Base-by-base conservation (phyloP, 2,113 vertebrate species). In the Parus major region DNA sequence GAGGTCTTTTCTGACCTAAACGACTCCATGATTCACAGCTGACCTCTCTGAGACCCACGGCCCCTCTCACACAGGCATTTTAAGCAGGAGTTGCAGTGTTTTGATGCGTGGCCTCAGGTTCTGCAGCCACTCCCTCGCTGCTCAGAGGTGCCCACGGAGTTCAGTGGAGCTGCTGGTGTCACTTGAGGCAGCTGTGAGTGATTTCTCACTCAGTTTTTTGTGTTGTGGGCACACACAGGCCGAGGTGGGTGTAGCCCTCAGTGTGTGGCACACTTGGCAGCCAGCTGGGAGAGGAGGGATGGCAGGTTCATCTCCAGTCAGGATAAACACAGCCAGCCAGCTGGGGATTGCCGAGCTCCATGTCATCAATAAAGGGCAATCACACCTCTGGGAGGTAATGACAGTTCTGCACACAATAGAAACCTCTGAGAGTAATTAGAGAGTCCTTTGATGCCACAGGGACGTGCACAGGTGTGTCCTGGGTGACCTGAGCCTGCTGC, bases 361-460 rank as follows among this genome's bases (percentile, higher is more conserved):
- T 61, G 35, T 56, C 76, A 81, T 95, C 95, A 83, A 82, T 86
- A 90, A 96, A 95, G 66, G 91, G 65, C 88, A 96, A 79, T 77
- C 59, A 61, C 80, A 66, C 72, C 82, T 15, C 44, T 70, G 93
- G 92, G 83, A 94, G 71, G 22, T 95, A 92, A 96, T 94, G 91
- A 79, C 75, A 61, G 68, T 68, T 94, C 81, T 91, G 69, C 52
- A 66, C 84, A 72, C 85, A 89, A 75, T 18, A 75, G 69, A 87
- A 95, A 92, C 88, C 88, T 96, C 64, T 63, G 86, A 59, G 86
- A 66, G 69, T 44, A 88, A 94, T 95, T 92, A 46, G 79, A 77
- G 93, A 79, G 79, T 33, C 41, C 36, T 76, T 71, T 55, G 90
- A 29, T 81, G 70, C 64, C 81, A 11, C 39, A 36, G 68, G 85